Evolutionary conservation across 2,113 vertebrate species (phyloP), one percentile per base, ranked within the genome.

Genomic region (Lepus timidus): DNA sequence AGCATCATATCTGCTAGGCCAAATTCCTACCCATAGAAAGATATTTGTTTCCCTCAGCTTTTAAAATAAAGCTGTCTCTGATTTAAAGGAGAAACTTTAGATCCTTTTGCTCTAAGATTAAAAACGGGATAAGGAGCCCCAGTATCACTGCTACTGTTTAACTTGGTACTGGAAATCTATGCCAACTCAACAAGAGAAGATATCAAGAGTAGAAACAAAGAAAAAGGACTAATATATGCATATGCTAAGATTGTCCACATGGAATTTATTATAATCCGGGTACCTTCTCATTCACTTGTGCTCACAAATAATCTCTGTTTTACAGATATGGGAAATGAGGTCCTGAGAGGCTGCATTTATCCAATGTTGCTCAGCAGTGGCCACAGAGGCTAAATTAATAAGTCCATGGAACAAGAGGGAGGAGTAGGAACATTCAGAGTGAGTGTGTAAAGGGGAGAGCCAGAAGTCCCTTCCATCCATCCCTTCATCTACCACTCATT

Each of bases 11-110:
- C 55, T 58, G 55, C 55, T 58, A 58, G 55, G 19, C 19, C 55
- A 58, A 58, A 58, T 58, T 14, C 55, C 19, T 19, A 58, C 55
- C 14, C 55, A 20, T 58, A 58, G 55, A 20, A 70, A 83, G 25
- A 44, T 10, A n/a, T 23, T 61, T 84, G 9, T 1, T 61, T 83
- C 52, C n/a, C 51, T 71, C 85, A 75, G 9, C 62, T 44, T 93
- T 74, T n/a, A 64, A 94, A 55, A 84, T 51, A 88, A 90, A 52
- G 75, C 49, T 36, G 16, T 79, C 12, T 81, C 55, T 68, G 88
- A 88, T 51, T 74, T 33, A 78, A 51, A 51, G 39, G 22, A 78
- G 31, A 78, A 68, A 65, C 25, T 58, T 87, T 27, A 84, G 58
- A 14, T 29, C 8, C 16, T 44, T 51, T 29, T 7, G 67, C 31